Conservation (phyloP, 2,888 invertebrate genomes). For the Pandemis heparana region DNA sequence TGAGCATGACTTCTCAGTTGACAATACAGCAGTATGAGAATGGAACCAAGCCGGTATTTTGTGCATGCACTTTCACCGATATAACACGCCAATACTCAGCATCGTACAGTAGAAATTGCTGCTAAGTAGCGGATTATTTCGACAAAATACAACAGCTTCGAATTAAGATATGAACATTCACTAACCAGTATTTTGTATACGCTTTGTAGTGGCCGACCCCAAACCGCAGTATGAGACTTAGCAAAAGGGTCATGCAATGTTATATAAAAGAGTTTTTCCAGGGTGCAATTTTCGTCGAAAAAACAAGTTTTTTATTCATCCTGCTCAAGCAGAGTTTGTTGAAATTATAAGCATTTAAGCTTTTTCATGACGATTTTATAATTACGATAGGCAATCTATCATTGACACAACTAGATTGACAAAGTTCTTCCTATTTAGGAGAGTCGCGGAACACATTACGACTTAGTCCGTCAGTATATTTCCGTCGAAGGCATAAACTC, state of each 20-base stretch:
- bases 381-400: background rate
- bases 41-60: slow-evolving; percentile 65
- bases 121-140: slow-evolving; percentile 44
- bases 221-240: slow-evolving; percentile 18
- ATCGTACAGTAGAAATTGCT: slow-evolving; percentile 63
- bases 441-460: slow-evolving; percentile 15
- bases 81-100: slow-evolving; percentile 72
- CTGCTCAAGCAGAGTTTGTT: background rate
- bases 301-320: background rate
- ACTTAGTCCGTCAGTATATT: slow-evolving; percentile 37
- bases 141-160: slow-evolving; percentile 1
- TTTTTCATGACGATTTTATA: background rate
- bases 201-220: background rate
- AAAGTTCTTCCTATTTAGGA: slow-evolving; percentile 12
- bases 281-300: background rate
- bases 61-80: slow-evolving; percentile 80
- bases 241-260: slow-evolving; percentile 18
- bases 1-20: slow-evolving; percentile 45
- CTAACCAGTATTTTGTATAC: background rate
- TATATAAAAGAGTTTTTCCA: slow-evolving; percentile 14
- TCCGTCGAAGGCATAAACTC: slow-evolving; percentile 46
- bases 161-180: slow-evolving; percentile 19
- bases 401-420: slow-evolving; percentile 18
- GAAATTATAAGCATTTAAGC: background rate
- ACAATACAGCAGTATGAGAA: slow-evolving; percentile 51